A percentile compares a stretch with the other conserved stretches of the same genome.
Conservation (phyloP, 2,797 vertebrate genomes). For the Bradypus variegatus region DNA sequence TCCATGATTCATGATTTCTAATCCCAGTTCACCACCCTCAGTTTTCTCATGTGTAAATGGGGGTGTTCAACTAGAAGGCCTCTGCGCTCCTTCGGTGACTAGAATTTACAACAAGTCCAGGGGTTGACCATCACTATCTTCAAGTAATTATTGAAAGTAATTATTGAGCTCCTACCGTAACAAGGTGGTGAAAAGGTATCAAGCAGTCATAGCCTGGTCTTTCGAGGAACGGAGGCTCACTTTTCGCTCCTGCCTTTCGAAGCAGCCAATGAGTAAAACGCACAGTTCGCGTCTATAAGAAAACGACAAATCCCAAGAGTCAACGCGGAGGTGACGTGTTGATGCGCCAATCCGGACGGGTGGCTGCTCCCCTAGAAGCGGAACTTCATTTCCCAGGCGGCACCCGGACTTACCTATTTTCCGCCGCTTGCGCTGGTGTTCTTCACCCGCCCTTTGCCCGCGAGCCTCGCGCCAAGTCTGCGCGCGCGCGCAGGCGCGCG, state of each 20-base stretch:
- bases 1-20: not conserved
- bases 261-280: conserved; percentile 6
- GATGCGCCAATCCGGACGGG: not conserved
- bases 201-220: not conserved
- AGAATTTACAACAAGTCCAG: not conserved
- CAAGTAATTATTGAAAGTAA: not conserved
- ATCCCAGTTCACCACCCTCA: not conserved
- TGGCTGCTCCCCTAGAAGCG: accelerated
- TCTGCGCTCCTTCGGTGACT: not conserved
- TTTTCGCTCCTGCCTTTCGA: conserved; percentile 25
- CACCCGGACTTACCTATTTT: not conserved
- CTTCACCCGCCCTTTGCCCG: not conserved
- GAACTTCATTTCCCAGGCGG: conserved; percentile 62
- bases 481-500: not conserved
- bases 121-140: not conserved
- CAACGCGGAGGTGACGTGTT: not conserved
- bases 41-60: not conserved
- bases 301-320: conserved; percentile 53
- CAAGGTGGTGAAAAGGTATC: not conserved
- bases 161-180: not conserved
- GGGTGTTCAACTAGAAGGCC: not conserved
- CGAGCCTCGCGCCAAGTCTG: conserved; percentile 27
- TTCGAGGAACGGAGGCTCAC: not conserved
- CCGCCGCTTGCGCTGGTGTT: not conserved
- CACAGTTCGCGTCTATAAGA: not conserved